Percentiles rank a stretch among this genome's conserved stretches.
Conservation (phyloP, 2,888 invertebrate species). For the Mimas tiliae region DNA sequence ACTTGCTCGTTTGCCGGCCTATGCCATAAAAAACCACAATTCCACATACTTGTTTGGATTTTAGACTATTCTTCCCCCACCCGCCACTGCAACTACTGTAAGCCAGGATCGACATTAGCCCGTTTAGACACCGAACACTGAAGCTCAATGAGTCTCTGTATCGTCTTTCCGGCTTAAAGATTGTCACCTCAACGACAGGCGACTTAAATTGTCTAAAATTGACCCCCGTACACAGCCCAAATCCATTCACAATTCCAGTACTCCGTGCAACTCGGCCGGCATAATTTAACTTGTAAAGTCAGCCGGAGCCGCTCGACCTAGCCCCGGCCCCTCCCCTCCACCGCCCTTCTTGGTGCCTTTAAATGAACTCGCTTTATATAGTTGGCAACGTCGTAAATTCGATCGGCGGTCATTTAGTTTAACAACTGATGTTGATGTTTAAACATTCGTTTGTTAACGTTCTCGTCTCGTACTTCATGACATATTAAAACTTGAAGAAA, state of each 20-base stretch:
- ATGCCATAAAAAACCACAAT: too few relatives aligned
- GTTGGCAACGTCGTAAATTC: constrained; percentile 17
- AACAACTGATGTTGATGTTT: constrained; percentile 9
- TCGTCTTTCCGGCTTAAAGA: neutral
- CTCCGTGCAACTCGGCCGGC: constrained; percentile 21
- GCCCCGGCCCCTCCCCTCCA: neutral
- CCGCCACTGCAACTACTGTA: too few relatives aligned
- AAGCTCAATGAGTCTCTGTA: neutral
- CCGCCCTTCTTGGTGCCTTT: neutral
- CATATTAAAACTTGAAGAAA: too few relatives aligned
- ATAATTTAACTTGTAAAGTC: constrained; percentile 23
- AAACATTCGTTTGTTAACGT: neutral
- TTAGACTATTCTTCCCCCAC: too few relatives aligned
- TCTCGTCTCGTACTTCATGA: neutral
- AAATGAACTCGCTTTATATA: constrained; percentile 24
- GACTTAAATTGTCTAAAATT: neutral
- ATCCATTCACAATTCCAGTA: constrained; percentile 6
- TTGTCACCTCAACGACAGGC: neutral
- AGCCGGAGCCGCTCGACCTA: constrained; percentile 23
- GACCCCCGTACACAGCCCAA: neutral
- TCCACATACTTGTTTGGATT: too few relatives aligned
- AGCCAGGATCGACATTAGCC: too few relatives aligned
- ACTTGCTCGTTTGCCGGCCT: too few relatives aligned
- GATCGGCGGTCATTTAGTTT: constrained; percentile 18
- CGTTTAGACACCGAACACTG: neutral